Base-by-base conservation (phyloP, 2,797 vertebrate genomes). In the Leptodactylus fallax region DNA sequence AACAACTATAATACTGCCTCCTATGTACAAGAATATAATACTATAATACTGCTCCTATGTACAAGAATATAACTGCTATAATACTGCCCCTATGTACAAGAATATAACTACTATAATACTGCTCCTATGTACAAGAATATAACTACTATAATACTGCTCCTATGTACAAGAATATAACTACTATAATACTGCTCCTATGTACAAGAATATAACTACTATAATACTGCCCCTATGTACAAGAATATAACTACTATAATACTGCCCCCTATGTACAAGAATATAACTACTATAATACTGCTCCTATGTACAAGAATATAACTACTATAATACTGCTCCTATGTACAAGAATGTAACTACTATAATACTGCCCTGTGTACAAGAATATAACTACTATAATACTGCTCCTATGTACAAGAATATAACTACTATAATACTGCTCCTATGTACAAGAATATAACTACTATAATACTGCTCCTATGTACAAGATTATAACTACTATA, bases 391-490 rank as follows among this genome's bases (percentile, higher is more conserved):
- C 36, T 36, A 36, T 36, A 36, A 36, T 36, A 36, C 36, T 36
- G 36, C 61, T 17, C n/a, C n/a, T 25, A 65, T 65, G 10, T 65
- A 23, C 9, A 23, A 65, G 61, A 65, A 65, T 65, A 65, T 65
- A 65, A 65, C 61, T 65, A 65, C 61, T 65, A 65, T 65, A 23
- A 65, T 65, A 65, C 61, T 65, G 10, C 61, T 23, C 61, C 61
- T 65, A 65, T 65, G n/a, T 65, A 65, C n/a, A 65, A 65, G 61
- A 67, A 67, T 67, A 67, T 25, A 67, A 67, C 27, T 36, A 71
- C 36, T 72, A 72, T 72, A 72, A 71, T 71, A 36, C 67, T 71
- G 27, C 67, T 17, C 67, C 67, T 71, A 71, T 71, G 23, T 71
- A 71, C 27, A 45, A 45, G 67, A 69, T 36, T 71, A 36, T 71